Conservation (phyloP, 53 echinoderm and acorn worm genomes). For the Antedon mediterranea region DNA sequence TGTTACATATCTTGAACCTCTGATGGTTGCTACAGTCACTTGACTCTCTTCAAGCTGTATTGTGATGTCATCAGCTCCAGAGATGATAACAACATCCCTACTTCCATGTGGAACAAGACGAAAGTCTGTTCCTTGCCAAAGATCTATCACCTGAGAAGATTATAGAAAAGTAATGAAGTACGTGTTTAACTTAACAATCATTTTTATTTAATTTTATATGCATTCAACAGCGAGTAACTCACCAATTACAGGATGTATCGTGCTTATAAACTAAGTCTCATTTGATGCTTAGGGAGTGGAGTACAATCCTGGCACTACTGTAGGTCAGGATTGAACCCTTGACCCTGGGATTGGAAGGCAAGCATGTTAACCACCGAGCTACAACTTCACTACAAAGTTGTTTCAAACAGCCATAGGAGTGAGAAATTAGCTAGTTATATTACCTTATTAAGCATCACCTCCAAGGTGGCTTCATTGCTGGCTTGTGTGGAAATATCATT, state of each 20-base stretch:
- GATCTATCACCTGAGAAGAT: slow-evolving; percentile 63
- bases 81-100: slow-evolving; percentile 92
- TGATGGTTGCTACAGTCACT: slow-evolving; percentile 96
- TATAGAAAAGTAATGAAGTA: not conserved
- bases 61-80: slow-evolving; percentile 94
- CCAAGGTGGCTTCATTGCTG: slow-evolving; percentile 96
- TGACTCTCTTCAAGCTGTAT: slow-evolving; percentile 98
- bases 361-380: too few relatives aligned
- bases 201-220: too few relatives aligned
- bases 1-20: slow-evolving; percentile 93
- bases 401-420: too few relatives aligned
- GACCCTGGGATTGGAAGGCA: too few relatives aligned
- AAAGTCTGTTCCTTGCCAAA: slow-evolving; percentile 93
- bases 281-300: too few relatives aligned
- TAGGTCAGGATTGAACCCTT: too few relatives aligned
- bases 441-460: slow-evolving; percentile 99
- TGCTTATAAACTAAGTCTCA: too few relatives aligned
- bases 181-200: too few relatives aligned
- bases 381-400: too few relatives aligned
- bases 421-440: not conserved
- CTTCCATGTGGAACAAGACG: slow-evolving; percentile 82
- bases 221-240: too few relatives aligned
- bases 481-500: slow-evolving; percentile 98
- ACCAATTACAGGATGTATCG: too few relatives aligned
- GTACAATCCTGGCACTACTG: too few relatives aligned